Evolutionary conservation across 2,113 vertebrate genomes (phyloP).

Genomic region (Gavialis gangeticus): DNA sequence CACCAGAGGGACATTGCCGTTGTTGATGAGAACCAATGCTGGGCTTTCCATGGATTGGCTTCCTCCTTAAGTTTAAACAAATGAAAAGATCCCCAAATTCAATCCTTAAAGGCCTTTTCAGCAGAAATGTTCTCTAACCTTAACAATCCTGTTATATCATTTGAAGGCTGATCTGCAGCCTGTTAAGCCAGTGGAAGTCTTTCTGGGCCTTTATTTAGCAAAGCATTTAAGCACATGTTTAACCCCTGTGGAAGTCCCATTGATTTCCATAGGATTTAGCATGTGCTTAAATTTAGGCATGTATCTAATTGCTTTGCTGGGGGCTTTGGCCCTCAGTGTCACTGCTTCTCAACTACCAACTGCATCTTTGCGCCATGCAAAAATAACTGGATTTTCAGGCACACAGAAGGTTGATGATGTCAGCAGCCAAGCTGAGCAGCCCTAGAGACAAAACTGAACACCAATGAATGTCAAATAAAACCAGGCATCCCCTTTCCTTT

Average conservation of each 20-base stretch:
- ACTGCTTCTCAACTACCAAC: not conserved
- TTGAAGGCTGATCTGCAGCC: not conserved
- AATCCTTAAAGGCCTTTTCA: not conserved
- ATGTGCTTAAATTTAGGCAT: not conserved
- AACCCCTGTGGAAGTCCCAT: not conserved
- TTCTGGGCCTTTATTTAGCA: not conserved
- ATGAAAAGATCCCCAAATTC: not conserved
- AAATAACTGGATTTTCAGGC: not conserved
- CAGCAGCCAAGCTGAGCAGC: not conserved
- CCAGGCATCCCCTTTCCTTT: not conserved
- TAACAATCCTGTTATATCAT: not conserved
- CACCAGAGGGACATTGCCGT: not conserved
- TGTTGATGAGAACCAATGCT: not conserved
- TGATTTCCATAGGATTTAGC: not conserved
- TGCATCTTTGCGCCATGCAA: not conserved
- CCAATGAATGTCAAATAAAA: not conserved
- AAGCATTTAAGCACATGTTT: not conserved
- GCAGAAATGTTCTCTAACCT: not conserved
- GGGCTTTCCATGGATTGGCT: not conserved
- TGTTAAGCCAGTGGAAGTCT: not conserved
- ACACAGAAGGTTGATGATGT: not conserved
- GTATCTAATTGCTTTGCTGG: not conserved
- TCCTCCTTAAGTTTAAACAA: slow-evolving; percentile 3
- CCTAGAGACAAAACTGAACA: not conserved
- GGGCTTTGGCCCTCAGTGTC: not conserved